Percentiles rank a stretch among this genome's conserved stretches.
These are phyloP conservation scores for Mallateleia sp. DNA, from an alignment of 2,888 invertebrate species.

Conservation along the genomic window DNA sequence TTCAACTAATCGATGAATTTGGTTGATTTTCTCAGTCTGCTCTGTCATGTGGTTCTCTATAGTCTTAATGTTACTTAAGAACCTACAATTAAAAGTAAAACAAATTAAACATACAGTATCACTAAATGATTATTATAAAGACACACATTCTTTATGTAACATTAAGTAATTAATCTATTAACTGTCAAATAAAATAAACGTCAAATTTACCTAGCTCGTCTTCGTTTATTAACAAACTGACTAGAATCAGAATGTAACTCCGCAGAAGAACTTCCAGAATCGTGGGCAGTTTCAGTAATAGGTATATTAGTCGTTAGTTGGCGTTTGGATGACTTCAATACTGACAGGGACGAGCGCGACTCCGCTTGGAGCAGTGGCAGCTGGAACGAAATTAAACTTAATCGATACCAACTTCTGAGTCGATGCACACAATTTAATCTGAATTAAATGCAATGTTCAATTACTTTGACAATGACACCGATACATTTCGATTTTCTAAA, in stretches of 20 bases:
- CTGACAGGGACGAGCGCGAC: constrained; percentile 90
- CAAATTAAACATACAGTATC: no score
- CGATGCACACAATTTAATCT: no score
- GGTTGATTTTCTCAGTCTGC: constrained; percentile 87
- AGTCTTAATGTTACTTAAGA: constrained; percentile 83
- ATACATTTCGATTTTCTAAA: no score
- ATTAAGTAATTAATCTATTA: no score
- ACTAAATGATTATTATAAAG: no score
- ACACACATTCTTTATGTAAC: no score
- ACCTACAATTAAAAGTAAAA: constrained; percentile 37
- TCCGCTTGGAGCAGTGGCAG: constrained; percentile 90
- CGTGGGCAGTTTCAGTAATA: constrained; percentile 89
- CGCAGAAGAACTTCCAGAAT: constrained; percentile 90
- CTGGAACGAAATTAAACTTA: constrained; percentile 84
- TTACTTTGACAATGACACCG: no score
- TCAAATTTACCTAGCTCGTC: constrained; percentile 86
- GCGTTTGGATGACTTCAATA: constrained; percentile 90
- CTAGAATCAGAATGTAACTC: constrained; percentile 91
- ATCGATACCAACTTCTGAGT: no score
- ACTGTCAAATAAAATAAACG: no score
- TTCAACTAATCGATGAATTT: constrained; percentile 87
- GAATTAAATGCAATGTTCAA: no score
- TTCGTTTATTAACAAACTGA: constrained; percentile 88
- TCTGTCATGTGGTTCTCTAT: constrained; percentile 86
- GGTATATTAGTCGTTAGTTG: constrained; percentile 90